These are phyloP conservation scores for Drosophila oshimai DNA, from an alignment of 1,140 invertebrate genomes.

Conservation along the genomic window DNA sequence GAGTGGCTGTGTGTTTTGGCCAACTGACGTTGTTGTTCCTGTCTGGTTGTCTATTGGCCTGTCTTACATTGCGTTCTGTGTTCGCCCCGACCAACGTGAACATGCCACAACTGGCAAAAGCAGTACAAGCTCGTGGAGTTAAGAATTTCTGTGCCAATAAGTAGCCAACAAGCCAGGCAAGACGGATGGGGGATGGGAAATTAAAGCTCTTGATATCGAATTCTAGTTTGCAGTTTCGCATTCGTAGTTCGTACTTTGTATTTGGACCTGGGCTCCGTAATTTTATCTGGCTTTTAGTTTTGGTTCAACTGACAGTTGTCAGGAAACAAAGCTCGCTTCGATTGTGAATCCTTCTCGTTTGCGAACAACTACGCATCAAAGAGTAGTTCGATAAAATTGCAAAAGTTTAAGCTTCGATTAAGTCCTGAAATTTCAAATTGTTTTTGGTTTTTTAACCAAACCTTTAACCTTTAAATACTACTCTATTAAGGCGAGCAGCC, in stretches of 20 bases:
- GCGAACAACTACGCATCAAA: not conserved
- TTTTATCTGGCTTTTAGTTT: conserved; percentile 25
- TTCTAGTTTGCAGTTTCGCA: conserved; percentile 27
- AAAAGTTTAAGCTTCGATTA: too few species aligned
- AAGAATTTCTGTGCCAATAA: conserved; percentile 49
- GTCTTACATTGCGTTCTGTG: conserved; percentile 52
- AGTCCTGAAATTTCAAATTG: too few species aligned
- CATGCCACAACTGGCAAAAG: conserved; percentile 44
- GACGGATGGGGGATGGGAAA: conserved; percentile 16
- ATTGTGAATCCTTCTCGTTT: not conserved
- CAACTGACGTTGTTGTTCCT: conserved; percentile 40
- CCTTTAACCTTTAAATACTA: too few species aligned
- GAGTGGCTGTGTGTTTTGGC: conserved; percentile 8
- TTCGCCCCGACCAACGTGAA: conserved; percentile 35
- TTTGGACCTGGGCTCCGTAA: not conserved
- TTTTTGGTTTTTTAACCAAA: too few species aligned
- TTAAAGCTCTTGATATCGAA: conserved; percentile 51
- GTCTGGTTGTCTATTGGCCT: conserved; percentile 53
- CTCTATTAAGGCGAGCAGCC: too few species aligned
- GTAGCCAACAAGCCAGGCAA: conserved; percentile 18
- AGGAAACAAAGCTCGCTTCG: not conserved
- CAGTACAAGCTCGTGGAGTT: conserved; percentile 7
- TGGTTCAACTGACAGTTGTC: conserved; percentile 21
- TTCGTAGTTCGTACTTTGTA: conserved; percentile 26
- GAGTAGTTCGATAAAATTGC: too few species aligned